Base-by-base conservation (phyloP, 2,888 invertebrate species). In the Drosophila peninsularis region DNA sequence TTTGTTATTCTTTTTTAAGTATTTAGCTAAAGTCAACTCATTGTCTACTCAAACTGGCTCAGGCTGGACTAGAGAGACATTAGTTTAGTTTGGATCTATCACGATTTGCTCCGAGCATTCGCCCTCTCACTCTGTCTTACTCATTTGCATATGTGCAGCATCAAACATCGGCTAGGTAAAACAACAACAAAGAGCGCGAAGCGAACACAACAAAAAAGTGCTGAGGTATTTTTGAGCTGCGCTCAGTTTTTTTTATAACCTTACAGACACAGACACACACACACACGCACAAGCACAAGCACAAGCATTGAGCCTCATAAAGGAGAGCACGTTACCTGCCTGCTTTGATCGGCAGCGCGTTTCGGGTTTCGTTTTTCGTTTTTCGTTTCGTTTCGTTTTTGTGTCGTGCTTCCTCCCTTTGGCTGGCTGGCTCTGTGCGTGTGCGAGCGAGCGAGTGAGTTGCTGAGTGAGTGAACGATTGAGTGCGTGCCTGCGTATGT, bases 71-170 rank as follows among this genome's bases (percentile, higher is more conserved):
- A 21, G 42, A 39, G 32, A 60, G 21, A 42, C 39, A n/a, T 39
- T 55, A 52, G 60, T 60, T 55, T 63, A 36, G 72, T 61, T 58
- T 63, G 32, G 62, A 24, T 47, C 14, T 34, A 42, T 37, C 49
- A 21, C 19, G 45, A 39, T 21, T 60, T 58, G 47, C 30, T n/a
- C 24, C 41, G 19, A 45, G 9, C 27, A 17, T 21, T 55, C n/a
- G 32, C 42, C 21, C 2, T 56, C 36, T 36, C 19, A 69, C 83
- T 64, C 75, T 37, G 13, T 82, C 78, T 21, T 68, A 57, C 72
- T 47, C 57, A 80, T 86, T 86, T 80, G 83, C 87, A 82, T 86
- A 82, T 70, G 75, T 50, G 75, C 58, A 64, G 66, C 70, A 62
- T 74, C 62, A 74, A 72, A 42, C 70, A 66, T 50, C 56, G 60